Evolutionary conservation across 1,140 invertebrate genomes (phyloP).

Genomic region (Panonychus citri): DNA sequence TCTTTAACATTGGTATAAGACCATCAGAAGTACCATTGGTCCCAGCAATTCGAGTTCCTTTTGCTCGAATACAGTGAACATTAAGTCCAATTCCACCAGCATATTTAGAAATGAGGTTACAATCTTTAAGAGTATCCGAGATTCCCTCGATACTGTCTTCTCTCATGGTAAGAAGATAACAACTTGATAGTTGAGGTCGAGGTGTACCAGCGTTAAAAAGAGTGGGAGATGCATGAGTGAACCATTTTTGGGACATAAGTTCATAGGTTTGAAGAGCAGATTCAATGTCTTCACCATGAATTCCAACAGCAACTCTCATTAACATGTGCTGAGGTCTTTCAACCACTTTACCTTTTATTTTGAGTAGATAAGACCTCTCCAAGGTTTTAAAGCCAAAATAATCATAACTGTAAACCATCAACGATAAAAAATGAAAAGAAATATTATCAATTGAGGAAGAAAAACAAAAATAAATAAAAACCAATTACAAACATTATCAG

Average conservation of each 20-base stretch:
- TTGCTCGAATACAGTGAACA: slow-evolving; percentile 82
- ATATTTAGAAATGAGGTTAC: slow-evolving; percentile 85
- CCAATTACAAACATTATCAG: neutral
- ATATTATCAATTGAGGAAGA: neutral
- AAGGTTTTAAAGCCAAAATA: slow-evolving; percentile 98
- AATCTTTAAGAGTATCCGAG: slow-evolving; percentile 76
- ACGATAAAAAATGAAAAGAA: neutral
- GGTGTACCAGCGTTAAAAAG: slow-evolving; percentile 83
- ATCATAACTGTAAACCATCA: slow-evolving; percentile 39
- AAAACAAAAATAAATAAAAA: neutral
- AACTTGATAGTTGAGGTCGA: slow-evolving; percentile 74
- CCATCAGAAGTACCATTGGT: slow-evolving; percentile 91
- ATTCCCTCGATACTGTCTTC: slow-evolving; percentile 98
- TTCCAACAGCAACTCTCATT: slow-evolving; percentile 90
- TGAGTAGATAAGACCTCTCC: slow-evolving; percentile 80
- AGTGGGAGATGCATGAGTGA: slow-evolving; percentile 93
- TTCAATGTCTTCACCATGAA: slow-evolving; percentile 82
- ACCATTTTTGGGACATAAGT: slow-evolving; percentile 78
- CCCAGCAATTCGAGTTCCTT: slow-evolving; percentile 71
- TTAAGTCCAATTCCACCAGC: slow-evolving; percentile 93
- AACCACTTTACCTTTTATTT: slow-evolving; percentile 75
- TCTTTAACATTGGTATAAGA: slow-evolving; percentile 84
- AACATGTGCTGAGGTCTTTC: slow-evolving; percentile 96
- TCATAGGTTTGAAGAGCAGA: slow-evolving; percentile 90
- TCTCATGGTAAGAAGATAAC: slow-evolving; percentile 81